Evolutionary conservation across 2,797 vertebrate genomes (phyloP), one percentile per base, ranked within the genome.

Genomic region (Poecilia gillii): DNA sequence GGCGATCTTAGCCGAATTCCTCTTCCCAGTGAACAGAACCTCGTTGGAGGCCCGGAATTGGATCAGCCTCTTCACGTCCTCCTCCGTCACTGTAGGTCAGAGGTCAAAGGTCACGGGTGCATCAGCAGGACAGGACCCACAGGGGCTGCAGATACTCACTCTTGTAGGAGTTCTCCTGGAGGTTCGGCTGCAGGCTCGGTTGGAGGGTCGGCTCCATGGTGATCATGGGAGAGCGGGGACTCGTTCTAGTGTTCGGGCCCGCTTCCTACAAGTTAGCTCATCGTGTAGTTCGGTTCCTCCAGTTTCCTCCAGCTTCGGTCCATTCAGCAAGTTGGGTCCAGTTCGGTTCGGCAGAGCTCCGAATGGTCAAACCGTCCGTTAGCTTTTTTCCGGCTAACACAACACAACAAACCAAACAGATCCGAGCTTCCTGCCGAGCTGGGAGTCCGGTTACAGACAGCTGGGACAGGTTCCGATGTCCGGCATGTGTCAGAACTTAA

Each of bases 1-100:
- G 0, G 94, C 94, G n/a, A 94, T 92, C 84, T 95, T 95, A 13
- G 94, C 94, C 3, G 95, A 94, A 83, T 95, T 95, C 28, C 94
- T 92, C 70, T 93, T 94, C 57, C 95, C 94, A 0, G 94, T 95
- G 85, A 95, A 95, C 81, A 95, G 88, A 81, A 91, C 89, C 81
- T 94, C 94, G 59, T 95, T 94, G 62, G 94, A 93, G 0, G 94
- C 94, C 16, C 94, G 82, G 81, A 94, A 93, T 81, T 93, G 92
- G 18, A 95, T 95, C 79, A 95, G 85, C 84, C 93, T 81, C 84
- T 93, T 95, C 66, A 94, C 94, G 4, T 95, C 95, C 72, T 95
- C 94, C 90, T 95, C 93, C 0, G 94, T 94, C 94, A 95, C 94
- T 94, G 88, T 3, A 78, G 82, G 59, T 18, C 31, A 84, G 75